Evolutionary conservation across 2,797 vertebrate species (phyloP).

Genomic region (Caiman crocodilus): DNA sequence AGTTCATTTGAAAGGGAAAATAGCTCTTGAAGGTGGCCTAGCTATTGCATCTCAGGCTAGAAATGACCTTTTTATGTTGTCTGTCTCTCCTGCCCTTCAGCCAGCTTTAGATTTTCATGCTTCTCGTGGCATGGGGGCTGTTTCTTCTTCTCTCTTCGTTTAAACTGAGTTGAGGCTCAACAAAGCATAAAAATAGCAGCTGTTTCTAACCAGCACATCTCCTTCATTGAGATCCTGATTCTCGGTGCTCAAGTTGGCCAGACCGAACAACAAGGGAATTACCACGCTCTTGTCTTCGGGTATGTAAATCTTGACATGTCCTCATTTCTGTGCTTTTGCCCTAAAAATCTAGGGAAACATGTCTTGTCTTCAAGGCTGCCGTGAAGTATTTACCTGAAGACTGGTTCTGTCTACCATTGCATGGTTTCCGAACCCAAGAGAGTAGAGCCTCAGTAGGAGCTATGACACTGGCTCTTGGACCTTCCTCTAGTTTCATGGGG

Average conservation of each 20-base stretch:
- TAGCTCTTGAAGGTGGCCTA: neutral
- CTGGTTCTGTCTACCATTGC: neutral
- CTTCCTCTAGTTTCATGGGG: conserved; percentile 17
- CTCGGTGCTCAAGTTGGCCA: neutral
- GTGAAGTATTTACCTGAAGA: neutral
- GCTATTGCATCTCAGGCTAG: neutral
- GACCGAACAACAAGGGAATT: neutral
- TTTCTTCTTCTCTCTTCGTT: neutral
- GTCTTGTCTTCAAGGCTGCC: neutral
- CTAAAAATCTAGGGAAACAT: neutral
- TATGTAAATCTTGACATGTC: neutral
- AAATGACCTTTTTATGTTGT: neutral
- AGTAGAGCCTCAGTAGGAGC: neutral
- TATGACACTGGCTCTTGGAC: neutral
- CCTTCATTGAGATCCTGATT: neutral
- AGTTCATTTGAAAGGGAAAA: neutral
- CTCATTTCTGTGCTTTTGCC: neutral
- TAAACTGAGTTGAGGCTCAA: fast-evolving
- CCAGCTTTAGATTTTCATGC: fast-evolving
- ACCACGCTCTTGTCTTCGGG: neutral
- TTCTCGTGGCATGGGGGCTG: neutral
- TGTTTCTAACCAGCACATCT: neutral
- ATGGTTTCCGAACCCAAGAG: neutral
- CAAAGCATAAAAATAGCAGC: neutral
- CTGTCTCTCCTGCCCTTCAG: neutral